phyloP scores from a whole-genome alignment of 2,797 vertebrate species.

The Darevskia mixta region DNA sequence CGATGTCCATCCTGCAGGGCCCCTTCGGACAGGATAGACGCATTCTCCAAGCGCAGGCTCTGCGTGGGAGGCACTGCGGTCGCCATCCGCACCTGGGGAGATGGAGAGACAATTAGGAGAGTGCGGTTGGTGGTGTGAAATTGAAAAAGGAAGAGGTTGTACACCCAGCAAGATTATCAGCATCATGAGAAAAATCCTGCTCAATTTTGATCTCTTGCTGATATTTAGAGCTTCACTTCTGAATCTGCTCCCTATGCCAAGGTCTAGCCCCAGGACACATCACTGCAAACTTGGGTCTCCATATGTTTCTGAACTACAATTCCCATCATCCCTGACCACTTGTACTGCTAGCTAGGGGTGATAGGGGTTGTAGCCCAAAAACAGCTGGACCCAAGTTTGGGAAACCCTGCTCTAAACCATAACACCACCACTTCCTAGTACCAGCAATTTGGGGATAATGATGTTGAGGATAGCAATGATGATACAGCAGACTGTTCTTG shows the following conservation, averaged over 20 bases:
- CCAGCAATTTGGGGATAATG: not conserved
- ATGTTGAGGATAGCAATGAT: not conserved
- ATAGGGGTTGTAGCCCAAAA: not conserved
- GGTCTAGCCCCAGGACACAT: not conserved
- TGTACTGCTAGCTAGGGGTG: no score
- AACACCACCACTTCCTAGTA: not conserved
- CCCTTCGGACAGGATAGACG: conserved; percentile 94
- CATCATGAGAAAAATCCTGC: no score
- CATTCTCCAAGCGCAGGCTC: conserved; percentile 90
- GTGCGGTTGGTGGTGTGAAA: no score
- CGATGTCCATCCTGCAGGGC: conserved; percentile 93
- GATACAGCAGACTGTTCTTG: not conserved
- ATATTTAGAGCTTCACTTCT: not conserved
- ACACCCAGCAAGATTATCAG: not conserved
- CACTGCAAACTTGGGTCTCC: no score
- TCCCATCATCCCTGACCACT: no score
- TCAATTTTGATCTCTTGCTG: not conserved
- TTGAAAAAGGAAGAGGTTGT: not conserved
- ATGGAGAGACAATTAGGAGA: not conserved
- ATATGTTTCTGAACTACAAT: no score
- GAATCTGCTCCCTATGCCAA: not conserved
- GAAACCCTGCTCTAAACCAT: not conserved
- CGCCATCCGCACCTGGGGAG: conserved; percentile 87
- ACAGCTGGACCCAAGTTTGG: not conserved
- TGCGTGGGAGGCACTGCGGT: conserved; percentile 80